Conservation (phyloP, 1,140 invertebrate genomes). For the Carcinoscorpius rotundicauda region DNA sequence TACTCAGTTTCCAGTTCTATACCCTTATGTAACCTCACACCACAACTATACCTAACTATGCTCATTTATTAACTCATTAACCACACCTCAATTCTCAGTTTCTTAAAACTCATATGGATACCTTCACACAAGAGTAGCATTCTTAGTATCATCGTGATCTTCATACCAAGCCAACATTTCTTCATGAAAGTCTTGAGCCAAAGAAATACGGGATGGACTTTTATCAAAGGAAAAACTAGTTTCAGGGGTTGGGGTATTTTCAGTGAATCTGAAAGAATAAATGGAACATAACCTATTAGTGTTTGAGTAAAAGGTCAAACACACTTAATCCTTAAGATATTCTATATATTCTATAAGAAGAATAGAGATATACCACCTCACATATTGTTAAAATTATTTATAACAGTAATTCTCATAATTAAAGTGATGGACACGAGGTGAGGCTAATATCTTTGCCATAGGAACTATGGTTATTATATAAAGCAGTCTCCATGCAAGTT, state of each 20-base stretch:
- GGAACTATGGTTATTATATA: too few relatives aligned
- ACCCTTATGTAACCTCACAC: too few relatives aligned
- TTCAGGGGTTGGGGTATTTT: slow-evolving; percentile 2
- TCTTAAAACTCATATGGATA: too few relatives aligned
- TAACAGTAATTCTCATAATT: background rate
- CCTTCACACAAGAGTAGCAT: slow-evolving; percentile 14
- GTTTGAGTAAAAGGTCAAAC: background rate
- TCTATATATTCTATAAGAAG: background rate
- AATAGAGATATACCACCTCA: background rate
- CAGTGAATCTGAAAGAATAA: slow-evolving; percentile 2
- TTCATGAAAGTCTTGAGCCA: slow-evolving; percentile 31
- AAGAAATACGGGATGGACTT: slow-evolving; percentile 16
- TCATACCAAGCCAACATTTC: slow-evolving; percentile 38
- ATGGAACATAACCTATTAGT: background rate
- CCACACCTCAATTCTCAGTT: too few relatives aligned
- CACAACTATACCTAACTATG: too few relatives aligned
- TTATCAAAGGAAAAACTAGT: background rate
- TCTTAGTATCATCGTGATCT: slow-evolving; percentile 26
- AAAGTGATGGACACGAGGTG: background rate
- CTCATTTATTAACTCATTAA: too few relatives aligned
- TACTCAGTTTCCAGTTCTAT: too few relatives aligned
- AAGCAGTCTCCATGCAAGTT: too few relatives aligned
- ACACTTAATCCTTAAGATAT: background rate
- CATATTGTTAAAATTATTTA: background rate
- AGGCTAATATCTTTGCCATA: too few relatives aligned